Conservation (phyloP, 2,797 vertebrate species). For the Emydoidea blandingii region DNA sequence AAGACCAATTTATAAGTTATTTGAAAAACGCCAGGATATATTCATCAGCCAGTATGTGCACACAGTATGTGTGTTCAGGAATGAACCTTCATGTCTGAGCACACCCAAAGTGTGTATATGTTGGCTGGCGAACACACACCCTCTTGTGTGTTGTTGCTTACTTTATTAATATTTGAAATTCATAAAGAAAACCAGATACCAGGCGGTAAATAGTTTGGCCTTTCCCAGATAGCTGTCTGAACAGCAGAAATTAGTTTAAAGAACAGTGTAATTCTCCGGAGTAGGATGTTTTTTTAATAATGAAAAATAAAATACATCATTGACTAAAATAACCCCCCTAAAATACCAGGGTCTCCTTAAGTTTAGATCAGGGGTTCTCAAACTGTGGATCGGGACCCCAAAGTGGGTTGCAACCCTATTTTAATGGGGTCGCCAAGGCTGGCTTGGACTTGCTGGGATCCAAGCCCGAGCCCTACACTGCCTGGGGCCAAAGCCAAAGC, state of each 20-base stretch:
- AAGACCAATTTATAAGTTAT: neutral
- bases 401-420: too few relatives aligned
- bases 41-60: constrained; percentile 30
- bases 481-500: too few relatives aligned
- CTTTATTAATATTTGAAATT: constrained; percentile 66
- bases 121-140: constrained; percentile 51
- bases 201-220: constrained; percentile 14
- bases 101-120: constrained; percentile 51
- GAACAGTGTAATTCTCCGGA: neutral
- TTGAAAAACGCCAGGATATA: neutral
- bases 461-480: too few relatives aligned
- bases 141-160: constrained; percentile 53
- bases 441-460: too few relatives aligned
- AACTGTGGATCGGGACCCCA: too few relatives aligned
- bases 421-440: too few relatives aligned
- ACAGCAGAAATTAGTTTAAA: constrained; percentile 19
- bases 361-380: too few relatives aligned
- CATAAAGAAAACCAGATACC: constrained; percentile 27
- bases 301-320: neutral
- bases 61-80: constrained; percentile 28
- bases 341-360: neutral
- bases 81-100: constrained; percentile 59
- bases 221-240: constrained; percentile 24
- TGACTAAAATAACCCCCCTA: neutral
- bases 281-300: neutral